These are phyloP conservation scores for Brachyhypopomus occidentalis DNA, from an alignment of 2,113 vertebrate species.

Conservation along the genomic window DNA sequence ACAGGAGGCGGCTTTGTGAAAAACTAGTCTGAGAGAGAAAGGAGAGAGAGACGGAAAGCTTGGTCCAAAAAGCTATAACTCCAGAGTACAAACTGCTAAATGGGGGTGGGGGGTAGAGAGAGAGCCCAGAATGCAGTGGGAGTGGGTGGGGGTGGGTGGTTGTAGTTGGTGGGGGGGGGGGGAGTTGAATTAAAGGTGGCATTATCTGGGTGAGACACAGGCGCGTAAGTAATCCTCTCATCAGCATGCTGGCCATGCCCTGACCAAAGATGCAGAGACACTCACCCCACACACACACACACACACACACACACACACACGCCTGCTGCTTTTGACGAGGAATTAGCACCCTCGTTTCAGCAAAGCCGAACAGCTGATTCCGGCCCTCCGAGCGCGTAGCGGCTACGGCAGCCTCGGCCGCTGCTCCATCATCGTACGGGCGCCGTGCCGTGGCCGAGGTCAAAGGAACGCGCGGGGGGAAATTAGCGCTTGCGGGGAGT, in stretches of 20 bases:
- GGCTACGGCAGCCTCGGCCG: background rate
- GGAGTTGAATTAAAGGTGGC: constrained; percentile 48
- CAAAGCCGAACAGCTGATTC: background rate
- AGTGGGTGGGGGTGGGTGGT: background rate
- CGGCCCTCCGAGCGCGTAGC: background rate
- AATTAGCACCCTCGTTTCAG: background rate
- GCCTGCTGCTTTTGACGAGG: background rate
- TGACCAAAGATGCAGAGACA: constrained; percentile 21
- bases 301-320: background rate
- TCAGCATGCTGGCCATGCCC: constrained; percentile 41
- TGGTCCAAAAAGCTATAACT: too few species aligned
- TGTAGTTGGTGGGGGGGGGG: background rate
- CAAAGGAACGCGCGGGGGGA: background rate
- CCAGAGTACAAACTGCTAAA: background rate
- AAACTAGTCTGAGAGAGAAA: background rate
- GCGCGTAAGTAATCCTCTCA: constrained; percentile 47
- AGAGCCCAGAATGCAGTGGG: background rate
- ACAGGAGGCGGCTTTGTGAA: background rate
- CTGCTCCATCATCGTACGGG: constrained; percentile 12
- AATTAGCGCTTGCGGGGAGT: background rate
- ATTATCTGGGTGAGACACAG: constrained; percentile 45
- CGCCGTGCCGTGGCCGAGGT: constrained; percentile 15
- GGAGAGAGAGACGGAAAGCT: background rate
- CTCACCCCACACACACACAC: background rate
- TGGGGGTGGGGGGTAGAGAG: background rate